Evolutionary conservation across 1,140 invertebrate species (phyloP), one percentile per base, ranked within the genome.

Genomic region (Brachionus koreanus): DNA sequence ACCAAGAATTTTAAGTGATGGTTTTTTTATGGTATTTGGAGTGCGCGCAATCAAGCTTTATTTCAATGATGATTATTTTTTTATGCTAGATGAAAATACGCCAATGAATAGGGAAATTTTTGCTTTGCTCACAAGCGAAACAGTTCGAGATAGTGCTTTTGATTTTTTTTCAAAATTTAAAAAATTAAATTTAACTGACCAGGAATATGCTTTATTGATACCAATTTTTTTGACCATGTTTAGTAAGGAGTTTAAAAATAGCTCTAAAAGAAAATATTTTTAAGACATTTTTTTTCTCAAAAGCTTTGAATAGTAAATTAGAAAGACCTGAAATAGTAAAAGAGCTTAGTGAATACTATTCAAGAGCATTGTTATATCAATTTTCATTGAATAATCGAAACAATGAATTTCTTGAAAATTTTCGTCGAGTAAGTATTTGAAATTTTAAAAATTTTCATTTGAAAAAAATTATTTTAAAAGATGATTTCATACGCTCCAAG

Each of bases 161-260:
- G 52, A 81, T 23, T 81, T 81, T 81, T 33, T 13, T 63, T 42
- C 33, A 7, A 63, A 81, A 29, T 81, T 63, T 5, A 81, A 63
- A 25, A 12, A 13, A 37, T 67, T 81, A n/a, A 19, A 63, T 39
- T n/a, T 46, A 12, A 42, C 25, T 29, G 49, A 61, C 33, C 57
- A 46, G 39, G 52, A 61, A 63, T 42, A 23, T 29, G 25, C 52
- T 29, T 39, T 29, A 16, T 39, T 57, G n/a, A 57, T 77, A 16
- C 42, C 52, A 29, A 49, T 35, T 49, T 77, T 35, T 37, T 52
- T 77, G 13, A 49, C 12, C 23, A 35, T 35, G 75, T 35, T 9
- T 6, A 61, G 43, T 49, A 19, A 49, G 23, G 0, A 49, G 12
- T 61, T 77, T 65, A 0, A 23, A 12, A n/a, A 6, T n/a, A 35